Percentiles rank a stretch among this genome's conserved stretches.
phyloP scores from a whole-genome alignment of 2,797 vertebrate genomes.

The Lacerta agilis region DNA sequence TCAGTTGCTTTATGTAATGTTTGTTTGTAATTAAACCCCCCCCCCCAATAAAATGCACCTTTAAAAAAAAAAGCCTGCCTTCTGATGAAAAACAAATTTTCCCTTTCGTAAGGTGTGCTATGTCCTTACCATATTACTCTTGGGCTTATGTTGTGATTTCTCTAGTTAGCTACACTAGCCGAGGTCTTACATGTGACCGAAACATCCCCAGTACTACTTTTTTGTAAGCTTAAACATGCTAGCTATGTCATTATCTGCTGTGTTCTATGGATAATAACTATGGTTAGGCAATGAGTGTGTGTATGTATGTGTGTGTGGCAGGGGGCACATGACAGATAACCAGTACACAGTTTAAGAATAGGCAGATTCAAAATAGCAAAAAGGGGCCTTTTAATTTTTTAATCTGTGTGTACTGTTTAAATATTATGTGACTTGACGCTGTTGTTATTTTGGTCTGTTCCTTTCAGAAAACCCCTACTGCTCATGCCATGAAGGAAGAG shows the following conservation, averaged over 20 bases:
- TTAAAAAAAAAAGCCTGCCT: not conserved
- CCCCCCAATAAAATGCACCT: not conserved
- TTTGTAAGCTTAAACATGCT: not conserved
- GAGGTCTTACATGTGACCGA: not conserved
- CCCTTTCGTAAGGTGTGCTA: not conserved
- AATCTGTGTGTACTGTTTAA: constrained; percentile 39
- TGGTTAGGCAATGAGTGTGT: not conserved
- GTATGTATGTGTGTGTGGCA: not conserved
- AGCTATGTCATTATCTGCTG: not conserved
- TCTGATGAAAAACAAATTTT: not conserved
- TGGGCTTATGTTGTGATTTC: not conserved
- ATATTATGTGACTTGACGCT: constrained; percentile 39
- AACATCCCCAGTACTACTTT: not conserved
- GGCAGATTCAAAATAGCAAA: constrained; percentile 4
- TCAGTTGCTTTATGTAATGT: not conserved
- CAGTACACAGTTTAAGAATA: not conserved
- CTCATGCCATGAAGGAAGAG: constrained; percentile 96
- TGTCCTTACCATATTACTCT: not conserved
- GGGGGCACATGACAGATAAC: constrained; percentile 24
- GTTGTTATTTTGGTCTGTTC: constrained; percentile 42
- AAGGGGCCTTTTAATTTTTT: not conserved
- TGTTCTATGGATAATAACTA: not conserved
- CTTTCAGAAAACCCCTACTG: constrained; percentile 83
- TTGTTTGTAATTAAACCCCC: not conserved
- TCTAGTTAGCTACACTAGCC: not conserved